These are phyloP conservation scores for Carposina sasakii DNA, from an alignment of 1,140 invertebrate species.

Conservation along the genomic window DNA sequence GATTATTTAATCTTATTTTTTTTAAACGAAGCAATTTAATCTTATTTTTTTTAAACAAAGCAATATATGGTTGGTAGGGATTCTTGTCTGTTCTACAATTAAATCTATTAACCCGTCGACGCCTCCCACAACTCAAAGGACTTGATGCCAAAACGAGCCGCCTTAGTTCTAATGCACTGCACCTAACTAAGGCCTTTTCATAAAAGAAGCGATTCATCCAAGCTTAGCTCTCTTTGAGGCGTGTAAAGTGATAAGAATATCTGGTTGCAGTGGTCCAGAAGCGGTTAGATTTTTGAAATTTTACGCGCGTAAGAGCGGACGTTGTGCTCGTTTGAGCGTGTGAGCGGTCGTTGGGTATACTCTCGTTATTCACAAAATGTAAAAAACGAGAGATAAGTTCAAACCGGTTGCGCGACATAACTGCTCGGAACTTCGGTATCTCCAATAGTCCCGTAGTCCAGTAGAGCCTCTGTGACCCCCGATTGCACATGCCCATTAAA, in stretches of 20 bases:
- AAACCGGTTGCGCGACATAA: not conserved
- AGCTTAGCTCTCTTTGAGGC: slow-evolving; percentile 11
- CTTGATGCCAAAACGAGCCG: slow-evolving; percentile 31
- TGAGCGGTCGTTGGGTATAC: too few relatives aligned
- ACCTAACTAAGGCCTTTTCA: slow-evolving; percentile 29
- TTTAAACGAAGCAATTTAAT: too few relatives aligned
- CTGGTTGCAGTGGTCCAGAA: slow-evolving; percentile 27
- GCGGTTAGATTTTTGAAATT: slow-evolving; percentile 22
- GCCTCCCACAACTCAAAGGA: slow-evolving; percentile 26
- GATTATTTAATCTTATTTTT: too few relatives aligned
- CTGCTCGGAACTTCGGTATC: not conserved
- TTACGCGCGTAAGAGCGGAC: slow-evolving; percentile 14
- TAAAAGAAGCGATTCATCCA: slow-evolving; percentile 28
- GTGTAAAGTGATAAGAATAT: slow-evolving; percentile 22
- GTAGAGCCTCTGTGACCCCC: not conserved
- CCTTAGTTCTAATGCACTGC: slow-evolving; percentile 25
- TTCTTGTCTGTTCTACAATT: too few relatives aligned
- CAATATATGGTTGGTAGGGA: too few relatives aligned
- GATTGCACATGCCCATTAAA: not conserved
- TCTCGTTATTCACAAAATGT: not conserved
- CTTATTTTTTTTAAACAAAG: too few relatives aligned
- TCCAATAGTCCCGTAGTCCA: not conserved
- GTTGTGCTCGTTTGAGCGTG: too few relatives aligned
- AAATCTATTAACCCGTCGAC: slow-evolving; percentile 19
- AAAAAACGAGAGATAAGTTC: not conserved